A percentile compares a stretch with the other conserved stretches of the same genome.
Conservation (phyloP, 1,140 invertebrate species). For the Neomicropteryx cornuta region DNA sequence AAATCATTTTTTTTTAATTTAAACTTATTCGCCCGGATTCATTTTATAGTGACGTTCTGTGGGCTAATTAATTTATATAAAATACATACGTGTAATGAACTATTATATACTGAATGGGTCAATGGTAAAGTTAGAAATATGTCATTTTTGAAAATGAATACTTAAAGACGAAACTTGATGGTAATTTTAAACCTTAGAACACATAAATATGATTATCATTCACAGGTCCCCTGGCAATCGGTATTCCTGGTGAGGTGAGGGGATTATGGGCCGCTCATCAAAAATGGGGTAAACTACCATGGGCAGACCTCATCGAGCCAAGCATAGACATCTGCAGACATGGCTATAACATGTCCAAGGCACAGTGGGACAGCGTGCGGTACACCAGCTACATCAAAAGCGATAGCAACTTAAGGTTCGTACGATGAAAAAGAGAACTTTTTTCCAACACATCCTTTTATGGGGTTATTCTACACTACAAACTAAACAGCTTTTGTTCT, state of each 20-base stretch:
- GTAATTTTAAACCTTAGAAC: too few relatives aligned
- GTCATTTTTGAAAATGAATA: too few relatives aligned
- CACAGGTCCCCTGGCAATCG: slow-evolving; percentile 65
- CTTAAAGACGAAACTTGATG: too few relatives aligned
- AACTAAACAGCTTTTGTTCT: too few relatives aligned
- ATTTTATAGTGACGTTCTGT: slow-evolving; percentile 2
- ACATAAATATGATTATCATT: too few relatives aligned
- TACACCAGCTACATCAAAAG: slow-evolving; percentile 40
- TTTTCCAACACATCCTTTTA: slow-evolving; percentile 1
- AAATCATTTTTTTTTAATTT: too few relatives aligned
- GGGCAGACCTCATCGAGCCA: slow-evolving; percentile 69
- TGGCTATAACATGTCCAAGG: slow-evolving; percentile 59
- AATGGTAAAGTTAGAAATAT: too few relatives aligned
- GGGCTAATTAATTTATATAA: slow-evolving; percentile 6
- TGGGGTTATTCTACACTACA: too few relatives aligned
- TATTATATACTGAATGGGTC: too few relatives aligned
- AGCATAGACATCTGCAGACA: slow-evolving; percentile 63
- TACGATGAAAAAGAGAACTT: slow-evolving; percentile 9
- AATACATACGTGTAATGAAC: too few relatives aligned
- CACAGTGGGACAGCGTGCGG: slow-evolving; percentile 47
- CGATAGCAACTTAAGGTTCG: slow-evolving; percentile 52
- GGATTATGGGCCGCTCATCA: slow-evolving; percentile 80
- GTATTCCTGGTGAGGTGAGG: slow-evolving; percentile 81
- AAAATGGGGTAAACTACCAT: slow-evolving; percentile 70
- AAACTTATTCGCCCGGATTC: too few relatives aligned